Conservation (phyloP, 2,113 vertebrate species). For the Paramisgurnus dabryanus region DNA sequence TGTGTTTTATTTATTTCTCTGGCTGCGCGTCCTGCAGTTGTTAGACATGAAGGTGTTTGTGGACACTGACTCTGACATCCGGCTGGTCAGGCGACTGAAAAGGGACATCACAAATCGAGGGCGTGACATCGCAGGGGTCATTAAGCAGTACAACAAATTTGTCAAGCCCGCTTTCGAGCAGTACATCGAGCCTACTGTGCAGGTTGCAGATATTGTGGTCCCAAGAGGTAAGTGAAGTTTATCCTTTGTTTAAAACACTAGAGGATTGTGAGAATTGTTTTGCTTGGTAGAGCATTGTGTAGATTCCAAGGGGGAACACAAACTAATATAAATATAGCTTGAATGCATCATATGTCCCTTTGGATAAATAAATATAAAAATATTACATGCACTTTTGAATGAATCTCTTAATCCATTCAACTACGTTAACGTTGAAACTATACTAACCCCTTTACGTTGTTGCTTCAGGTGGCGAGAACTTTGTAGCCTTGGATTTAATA, state of each 20-base stretch:
- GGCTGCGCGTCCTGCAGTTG: slow-evolving; percentile 68
- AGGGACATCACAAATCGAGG: slow-evolving; percentile 85
- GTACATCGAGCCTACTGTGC: slow-evolving; percentile 90
- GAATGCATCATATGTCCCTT: too few relatives aligned
- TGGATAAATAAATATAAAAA: too few relatives aligned
- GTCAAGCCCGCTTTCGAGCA: slow-evolving; percentile 90
- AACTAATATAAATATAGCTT: too few relatives aligned
- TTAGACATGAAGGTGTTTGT: slow-evolving; percentile 95
- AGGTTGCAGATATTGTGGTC: slow-evolving; percentile 88
- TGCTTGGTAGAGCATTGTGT: too few relatives aligned
- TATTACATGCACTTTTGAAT: too few relatives aligned
- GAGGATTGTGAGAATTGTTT: neutral
- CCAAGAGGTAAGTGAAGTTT: slow-evolving; percentile 78
- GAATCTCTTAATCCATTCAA: too few relatives aligned
- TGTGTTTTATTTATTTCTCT: neutral
- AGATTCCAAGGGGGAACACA: too few relatives aligned
- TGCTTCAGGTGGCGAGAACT: slow-evolving; percentile 85
- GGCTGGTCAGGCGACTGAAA: slow-evolving; percentile 85
- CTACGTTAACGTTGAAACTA: too few relatives aligned
- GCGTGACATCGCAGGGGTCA: slow-evolving; percentile 81
- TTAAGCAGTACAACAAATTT: slow-evolving; percentile 91
- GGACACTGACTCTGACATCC: slow-evolving; percentile 90
- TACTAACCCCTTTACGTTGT: neutral
- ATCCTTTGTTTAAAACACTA: too few relatives aligned
- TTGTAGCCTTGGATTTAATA: slow-evolving; percentile 86